A percentile compares a stretch with the other conserved stretches of the same genome.
These are phyloP conservation scores for Cricetomys ansorgei DNA, from an alignment of 2,113 vertebrate species.

Conservation along the genomic window DNA sequence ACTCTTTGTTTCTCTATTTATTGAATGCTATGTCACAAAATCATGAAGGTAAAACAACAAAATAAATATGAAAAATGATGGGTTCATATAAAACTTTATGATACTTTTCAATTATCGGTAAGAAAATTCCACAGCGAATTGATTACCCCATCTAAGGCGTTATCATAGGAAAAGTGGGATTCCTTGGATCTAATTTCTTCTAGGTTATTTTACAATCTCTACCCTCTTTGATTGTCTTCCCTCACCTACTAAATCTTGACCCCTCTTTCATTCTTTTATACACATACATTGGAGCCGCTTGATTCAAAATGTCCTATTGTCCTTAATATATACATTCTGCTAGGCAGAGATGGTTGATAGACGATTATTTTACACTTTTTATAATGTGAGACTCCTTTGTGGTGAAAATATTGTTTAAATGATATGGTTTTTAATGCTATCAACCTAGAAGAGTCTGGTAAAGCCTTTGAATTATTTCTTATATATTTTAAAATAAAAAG, in stretches of 20 bases:
- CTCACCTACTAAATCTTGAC: fast-evolving
- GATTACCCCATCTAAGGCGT: neutral
- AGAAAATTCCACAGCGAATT: neutral
- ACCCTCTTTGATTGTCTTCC: neutral
- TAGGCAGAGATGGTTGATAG: neutral
- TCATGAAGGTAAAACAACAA: neutral
- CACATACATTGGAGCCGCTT: neutral
- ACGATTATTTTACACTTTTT: neutral
- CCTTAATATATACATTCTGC: neutral
- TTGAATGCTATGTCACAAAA: neutral
- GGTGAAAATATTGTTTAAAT: neutral
- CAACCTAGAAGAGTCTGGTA: neutral
- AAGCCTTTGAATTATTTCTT: neutral
- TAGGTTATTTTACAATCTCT: neutral
- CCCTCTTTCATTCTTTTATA: neutral
- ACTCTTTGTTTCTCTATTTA: neutral
- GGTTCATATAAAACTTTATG: neutral
- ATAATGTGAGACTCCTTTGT: neutral
- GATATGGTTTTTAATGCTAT: neutral
- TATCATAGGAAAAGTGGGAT: neutral
- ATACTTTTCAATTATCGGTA: neutral
- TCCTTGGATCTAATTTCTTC: neutral
- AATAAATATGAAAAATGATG: neutral
- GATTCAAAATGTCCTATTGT: neutral
- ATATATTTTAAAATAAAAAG: neutral